Percentiles rank a stretch among this genome's conserved stretches.
Conservation (phyloP, 2,797 vertebrate species). For the Sitta carolinensis region DNA sequence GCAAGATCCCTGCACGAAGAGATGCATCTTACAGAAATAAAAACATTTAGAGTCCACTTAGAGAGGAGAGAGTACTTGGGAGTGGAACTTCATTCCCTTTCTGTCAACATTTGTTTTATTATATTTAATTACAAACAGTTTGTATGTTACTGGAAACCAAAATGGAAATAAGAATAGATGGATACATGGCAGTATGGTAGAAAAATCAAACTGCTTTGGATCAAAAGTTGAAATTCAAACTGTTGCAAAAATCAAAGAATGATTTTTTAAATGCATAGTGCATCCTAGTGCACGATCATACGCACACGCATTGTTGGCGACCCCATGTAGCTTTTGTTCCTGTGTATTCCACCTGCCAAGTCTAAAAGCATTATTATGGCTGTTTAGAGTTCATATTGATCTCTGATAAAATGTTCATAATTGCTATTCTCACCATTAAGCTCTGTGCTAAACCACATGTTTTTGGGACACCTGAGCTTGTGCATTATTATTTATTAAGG, state of each 20-base stretch:
- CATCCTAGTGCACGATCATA: rapidly evolving
- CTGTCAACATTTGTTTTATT: constrained; percentile 62
- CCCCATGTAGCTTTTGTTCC: neutral
- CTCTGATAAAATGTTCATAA: constrained; percentile 60
- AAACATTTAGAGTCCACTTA: constrained; percentile 71
- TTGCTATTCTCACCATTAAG: constrained; percentile 64
- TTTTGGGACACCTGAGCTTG: constrained; percentile 55
- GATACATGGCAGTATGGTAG: neutral
- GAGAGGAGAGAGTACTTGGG: constrained; percentile 48
- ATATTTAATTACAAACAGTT: constrained; percentile 69
- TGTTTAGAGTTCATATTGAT: constrained; percentile 48
- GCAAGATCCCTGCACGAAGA: constrained; percentile 61
- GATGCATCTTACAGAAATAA: constrained; percentile 70
- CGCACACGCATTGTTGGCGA: rapidly evolving
- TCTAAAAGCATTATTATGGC: neutral
- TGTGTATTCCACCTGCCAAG: neutral
- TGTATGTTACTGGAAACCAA: constrained; percentile 69
- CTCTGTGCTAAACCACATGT: constrained; percentile 46
- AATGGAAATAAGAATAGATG: constrained; percentile 48
- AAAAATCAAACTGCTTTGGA: constrained; percentile 42
- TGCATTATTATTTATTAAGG: constrained; percentile 67
- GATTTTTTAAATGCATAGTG: neutral
- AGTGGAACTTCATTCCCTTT: constrained; percentile 67
- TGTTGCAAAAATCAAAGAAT: constrained; percentile 1
- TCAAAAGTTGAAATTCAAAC: constrained; percentile 31